Conservation (phyloP, 2,888 invertebrate species). For the Cetonia aurata region DNA sequence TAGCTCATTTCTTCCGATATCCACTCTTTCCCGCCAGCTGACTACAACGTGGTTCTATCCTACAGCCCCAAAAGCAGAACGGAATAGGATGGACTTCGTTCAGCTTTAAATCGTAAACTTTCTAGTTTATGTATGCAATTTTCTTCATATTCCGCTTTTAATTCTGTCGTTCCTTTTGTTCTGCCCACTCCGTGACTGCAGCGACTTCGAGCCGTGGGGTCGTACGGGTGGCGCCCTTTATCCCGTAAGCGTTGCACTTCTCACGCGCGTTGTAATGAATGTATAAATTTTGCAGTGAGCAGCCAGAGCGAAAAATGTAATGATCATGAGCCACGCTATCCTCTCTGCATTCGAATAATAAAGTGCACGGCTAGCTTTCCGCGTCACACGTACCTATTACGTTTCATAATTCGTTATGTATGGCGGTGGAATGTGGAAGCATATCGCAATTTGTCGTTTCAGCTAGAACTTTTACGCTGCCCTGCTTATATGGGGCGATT, state of each 20-base stretch:
- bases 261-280: slow-evolving; percentile 1
- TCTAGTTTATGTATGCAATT: slow-evolving; percentile 32
- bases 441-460: too few species aligned
- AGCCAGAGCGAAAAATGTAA: slow-evolving; percentile 1
- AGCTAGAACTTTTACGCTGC: too few species aligned
- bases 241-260: too few species aligned
- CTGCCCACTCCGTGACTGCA: not conserved
- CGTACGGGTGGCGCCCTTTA: too few species aligned
- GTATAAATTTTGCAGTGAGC: slow-evolving; percentile 1
- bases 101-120: slow-evolving; percentile 25
- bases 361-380: not conserved
- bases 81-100: not conserved
- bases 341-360: not conserved
- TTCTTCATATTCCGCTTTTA: slow-evolving; percentile 32
- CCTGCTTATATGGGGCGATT: too few species aligned
- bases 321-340: slow-evolving; percentile 5
- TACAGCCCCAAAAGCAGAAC: not conserved
- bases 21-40: not conserved
- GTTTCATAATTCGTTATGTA: too few species aligned
- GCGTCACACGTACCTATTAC: too few species aligned
- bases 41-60: not conserved
- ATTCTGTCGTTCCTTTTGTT: slow-evolving; percentile 12
- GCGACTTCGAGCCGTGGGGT: not conserved
- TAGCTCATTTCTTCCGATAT: not conserved
- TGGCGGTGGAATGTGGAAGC: too few species aligned